Base-by-base conservation (phyloP, 2,797 vertebrate species). In the Agapornis canus region DNA sequence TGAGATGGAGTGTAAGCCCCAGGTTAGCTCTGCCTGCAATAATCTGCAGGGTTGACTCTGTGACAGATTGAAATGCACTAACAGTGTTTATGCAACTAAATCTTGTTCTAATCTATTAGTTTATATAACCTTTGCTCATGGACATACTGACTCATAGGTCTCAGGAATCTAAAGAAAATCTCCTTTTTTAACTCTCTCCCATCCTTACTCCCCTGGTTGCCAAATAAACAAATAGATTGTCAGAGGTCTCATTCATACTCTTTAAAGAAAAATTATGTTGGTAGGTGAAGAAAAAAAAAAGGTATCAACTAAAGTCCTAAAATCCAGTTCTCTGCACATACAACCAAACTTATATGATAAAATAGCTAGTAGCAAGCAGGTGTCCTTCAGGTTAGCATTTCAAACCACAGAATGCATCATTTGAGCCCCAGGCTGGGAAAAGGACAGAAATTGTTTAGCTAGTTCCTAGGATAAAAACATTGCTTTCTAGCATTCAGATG, bases 91-190 rank as follows among this genome's bases (percentile, higher is more conserved):
- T 92, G 91, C 94, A 96, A 96, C 86, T 89, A 94, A 94, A 88
- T 96, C 96, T 96, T 94, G 65, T 90, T 92, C 94, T 97, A 95
- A 96, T 95, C 95, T 94, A 91, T 94, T 90, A 71, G 91, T 82
- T 96, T 96, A 97, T 86, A 71, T 97, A 97, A 96, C 89, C 83
- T 94, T 92, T 92, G 90, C 45, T 95, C 61, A 29, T 22, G 76
- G 75, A 89, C 77, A 37, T 77, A 92, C 80, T 73, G 79, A 76
- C 82, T 95, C 72, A 76, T 13, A 68, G 78, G 61, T 88, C 87
- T 76, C 76, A 17, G 85, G 47, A 94, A 72, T 48, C 40, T 63
- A 60, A 84, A 76, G 88, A 88, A 93, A 82, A 83, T 65, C 60
- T 78, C 80, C 26, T 29, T 31, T 75, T 78, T 96, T 82, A 96